Evolutionary conservation across 2,797 vertebrate species (phyloP).

Genomic region (Petrocephalus sullivani): DNA sequence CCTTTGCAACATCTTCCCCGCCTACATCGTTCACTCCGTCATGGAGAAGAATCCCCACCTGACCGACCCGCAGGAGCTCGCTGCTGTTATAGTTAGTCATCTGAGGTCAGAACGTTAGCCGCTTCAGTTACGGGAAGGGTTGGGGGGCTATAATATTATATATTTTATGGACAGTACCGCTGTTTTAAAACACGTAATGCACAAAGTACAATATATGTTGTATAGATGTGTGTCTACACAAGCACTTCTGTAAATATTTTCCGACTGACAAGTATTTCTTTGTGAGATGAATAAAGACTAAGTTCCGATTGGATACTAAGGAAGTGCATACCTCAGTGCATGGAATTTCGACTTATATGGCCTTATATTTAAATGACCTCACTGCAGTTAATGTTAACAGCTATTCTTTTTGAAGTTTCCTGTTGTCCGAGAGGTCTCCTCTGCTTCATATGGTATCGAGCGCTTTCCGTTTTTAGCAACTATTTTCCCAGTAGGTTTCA

Average conservation of each 20-base stretch:
- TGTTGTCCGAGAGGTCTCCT: slow-evolving; percentile 37
- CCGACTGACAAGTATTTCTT: slow-evolving; percentile 41
- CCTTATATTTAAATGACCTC: slow-evolving; percentile 77
- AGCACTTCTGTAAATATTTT: slow-evolving; percentile 59
- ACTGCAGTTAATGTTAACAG: slow-evolving; percentile 54
- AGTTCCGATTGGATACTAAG: slow-evolving; percentile 49
- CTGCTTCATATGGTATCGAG: slow-evolving; percentile 56
- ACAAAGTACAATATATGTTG: slow-evolving; percentile 47
- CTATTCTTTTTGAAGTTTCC: slow-evolving; percentile 51
- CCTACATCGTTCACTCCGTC: slow-evolving; percentile 86
- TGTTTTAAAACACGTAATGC: slow-evolving; percentile 30
- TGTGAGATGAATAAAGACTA: slow-evolving; percentile 37
- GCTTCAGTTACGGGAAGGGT: slow-evolving; percentile 23
- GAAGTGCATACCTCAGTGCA: slow-evolving; percentile 72
- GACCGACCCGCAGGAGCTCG: slow-evolving; percentile 93
- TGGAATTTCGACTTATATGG: slow-evolving; percentile 70
- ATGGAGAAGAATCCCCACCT: slow-evolving; percentile 98
- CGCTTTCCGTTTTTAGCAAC: slow-evolving; percentile 38
- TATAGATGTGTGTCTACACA: slow-evolving; percentile 31
- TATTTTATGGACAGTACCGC: slow-evolving; percentile 20
- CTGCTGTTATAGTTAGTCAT: slow-evolving; percentile 92
- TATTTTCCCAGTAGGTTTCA: slow-evolving; percentile 27
- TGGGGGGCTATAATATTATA: slow-evolving; percentile 26
- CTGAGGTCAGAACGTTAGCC: slow-evolving; percentile 69
- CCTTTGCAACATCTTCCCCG: slow-evolving; percentile 98